Conservation (phyloP, 2,797 vertebrate genomes). For the Eleutherodactylus coqui region DNA sequence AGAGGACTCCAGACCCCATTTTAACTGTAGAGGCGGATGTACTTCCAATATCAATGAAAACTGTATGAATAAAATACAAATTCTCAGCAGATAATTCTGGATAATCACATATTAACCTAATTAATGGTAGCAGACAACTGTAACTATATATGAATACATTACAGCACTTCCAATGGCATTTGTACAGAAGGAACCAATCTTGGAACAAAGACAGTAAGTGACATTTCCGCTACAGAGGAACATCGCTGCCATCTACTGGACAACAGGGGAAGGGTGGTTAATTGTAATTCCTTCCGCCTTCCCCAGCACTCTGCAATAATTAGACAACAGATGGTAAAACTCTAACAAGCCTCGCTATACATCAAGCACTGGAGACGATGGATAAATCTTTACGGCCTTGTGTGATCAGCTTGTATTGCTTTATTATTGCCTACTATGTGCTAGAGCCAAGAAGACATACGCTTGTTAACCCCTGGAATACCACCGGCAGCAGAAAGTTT, state of each 20-base stretch:
- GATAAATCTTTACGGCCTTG: constrained; percentile 7
- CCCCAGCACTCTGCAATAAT: constrained; percentile 5
- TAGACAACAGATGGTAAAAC: constrained; percentile 39
- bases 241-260: constrained; percentile 38
- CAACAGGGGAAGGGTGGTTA: neutral
- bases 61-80: neutral
- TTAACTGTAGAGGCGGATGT: neutral
- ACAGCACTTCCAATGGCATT: neutral
- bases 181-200: neutral
- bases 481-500: neutral
- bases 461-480: neutral
- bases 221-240: constrained; percentile 64
- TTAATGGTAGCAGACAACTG: neutral
- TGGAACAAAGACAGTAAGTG: neutral
- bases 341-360: constrained; percentile 8
- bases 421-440: neutral
- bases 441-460: neutral
- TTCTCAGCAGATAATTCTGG: neutral
- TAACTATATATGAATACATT: neutral
- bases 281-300: neutral
- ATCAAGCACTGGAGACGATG: neutral
- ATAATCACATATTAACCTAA: neutral
- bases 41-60: no score
- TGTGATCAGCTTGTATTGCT: neutral
- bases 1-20: no score